Percentiles rank a stretch among this genome's conserved stretches.
Evolutionary conservation across 2,888 invertebrate species (phyloP).

Genomic region (Drosophila melanosoma): DNA sequence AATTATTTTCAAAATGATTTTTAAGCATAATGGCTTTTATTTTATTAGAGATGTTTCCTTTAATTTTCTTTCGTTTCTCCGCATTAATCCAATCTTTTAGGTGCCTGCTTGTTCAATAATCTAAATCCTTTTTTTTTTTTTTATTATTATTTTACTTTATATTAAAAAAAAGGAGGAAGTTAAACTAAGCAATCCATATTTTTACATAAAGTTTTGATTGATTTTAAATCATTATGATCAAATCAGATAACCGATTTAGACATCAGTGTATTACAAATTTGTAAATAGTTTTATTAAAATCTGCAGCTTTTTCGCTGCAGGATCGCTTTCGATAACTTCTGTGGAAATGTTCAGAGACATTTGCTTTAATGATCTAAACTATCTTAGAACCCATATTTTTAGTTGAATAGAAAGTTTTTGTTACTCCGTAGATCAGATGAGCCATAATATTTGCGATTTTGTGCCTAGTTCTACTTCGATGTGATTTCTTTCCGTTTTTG

Average conservation of each 20-base stretch:
- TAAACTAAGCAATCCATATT: neutral
- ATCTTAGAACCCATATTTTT: neutral
- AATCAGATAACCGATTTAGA: neutral
- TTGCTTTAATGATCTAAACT: neutral
- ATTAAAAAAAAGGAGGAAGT: neutral
- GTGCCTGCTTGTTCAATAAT: neutral
- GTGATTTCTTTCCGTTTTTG: constrained; percentile 25
- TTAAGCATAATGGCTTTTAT: constrained; percentile 10
- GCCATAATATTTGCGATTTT: constrained; percentile 22
- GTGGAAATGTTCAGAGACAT: neutral
- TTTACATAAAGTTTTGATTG: neutral
- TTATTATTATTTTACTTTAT: neutral
- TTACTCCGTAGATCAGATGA: constrained; percentile 31
- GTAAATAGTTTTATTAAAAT: neutral
- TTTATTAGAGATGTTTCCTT: constrained; percentile 14
- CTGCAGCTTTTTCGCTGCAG: neutral
- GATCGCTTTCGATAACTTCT: constrained; percentile 7
- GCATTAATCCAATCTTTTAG: neutral
- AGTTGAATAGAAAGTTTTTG: constrained; percentile 9
- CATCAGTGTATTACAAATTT: neutral
- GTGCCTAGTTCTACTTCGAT: constrained; percentile 33
- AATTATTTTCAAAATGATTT: neutral
- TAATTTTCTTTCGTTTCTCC: neutral
- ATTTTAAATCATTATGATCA: neutral
- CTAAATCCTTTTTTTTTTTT: neutral